These are phyloP conservation scores for Ursus arctos DNA, from an alignment of 2,113 vertebrate genomes.

Conservation along the genomic window DNA sequence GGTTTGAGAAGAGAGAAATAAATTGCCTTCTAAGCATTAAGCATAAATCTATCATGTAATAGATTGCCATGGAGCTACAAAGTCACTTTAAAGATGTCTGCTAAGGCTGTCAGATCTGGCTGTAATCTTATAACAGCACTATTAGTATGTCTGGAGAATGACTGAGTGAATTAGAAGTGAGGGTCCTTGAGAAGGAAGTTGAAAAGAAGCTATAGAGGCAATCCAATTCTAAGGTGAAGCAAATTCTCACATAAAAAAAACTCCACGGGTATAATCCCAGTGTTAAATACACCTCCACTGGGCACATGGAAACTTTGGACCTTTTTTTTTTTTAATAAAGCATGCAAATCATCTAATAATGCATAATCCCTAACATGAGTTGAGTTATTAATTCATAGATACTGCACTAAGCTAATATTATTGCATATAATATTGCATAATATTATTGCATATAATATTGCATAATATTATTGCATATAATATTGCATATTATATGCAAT, in stretches of 20 bases:
- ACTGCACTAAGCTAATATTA: background rate
- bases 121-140: background rate
- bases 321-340: background rate
- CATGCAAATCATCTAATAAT: background rate
- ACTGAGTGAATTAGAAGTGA: background rate
- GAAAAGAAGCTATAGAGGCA: background rate
- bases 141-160: background rate
- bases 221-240: background rate
- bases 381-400: background rate
- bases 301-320: background rate
- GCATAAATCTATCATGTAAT: slow-evolving; percentile 4
- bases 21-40: background rate
- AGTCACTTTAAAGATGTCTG: background rate
- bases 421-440: too few relatives aligned
- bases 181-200: background rate
- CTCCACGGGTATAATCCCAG: background rate
- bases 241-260: background rate
- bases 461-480: too few relatives aligned
- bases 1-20: background rate
- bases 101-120: too few relatives aligned
- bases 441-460: too few relatives aligned
- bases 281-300: background rate
- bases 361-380: background rate
- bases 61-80: background rate
- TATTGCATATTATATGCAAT: background rate